Base-by-base conservation (phyloP, 1,140 invertebrate genomes). In the Dendrolimus kikuchii region DNA sequence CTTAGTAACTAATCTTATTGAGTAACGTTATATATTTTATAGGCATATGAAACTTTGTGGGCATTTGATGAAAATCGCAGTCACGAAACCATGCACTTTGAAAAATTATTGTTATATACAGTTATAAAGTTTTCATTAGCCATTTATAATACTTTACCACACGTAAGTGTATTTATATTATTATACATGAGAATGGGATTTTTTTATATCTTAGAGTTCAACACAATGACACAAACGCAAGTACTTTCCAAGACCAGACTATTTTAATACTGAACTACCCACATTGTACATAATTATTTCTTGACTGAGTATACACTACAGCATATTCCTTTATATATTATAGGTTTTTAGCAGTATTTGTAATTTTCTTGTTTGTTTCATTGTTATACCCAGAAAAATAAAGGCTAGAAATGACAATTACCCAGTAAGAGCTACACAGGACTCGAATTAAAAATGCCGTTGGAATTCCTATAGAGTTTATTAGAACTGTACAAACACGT, bases 31-130 rank as follows among this genome's bases (percentile, higher is more conserved):
- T n/a, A n/a, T n/a, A 53, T 47, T 55, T 60, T 56, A 60, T 48
- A n/a, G 51, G 38, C 23, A 7, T 46, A 53, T 55, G 46, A 53
- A 59, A 47, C 43, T 38, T 43, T 43, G 45, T 51, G 45, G 36
- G 38, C 9, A 38, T 9, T 44, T 44, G 8, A 10, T n/a, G n/a
- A n/a, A n/a, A n/a, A n/a, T n/a, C n/a, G n/a, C n/a, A n/a, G n/a
- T n/a, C n/a, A n/a, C n/a, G n/a, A n/a, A n/a, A n/a, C n/a, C n/a
- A n/a, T n/a, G n/a, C n/a, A n/a, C n/a, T n/a, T n/a, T n/a, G n/a
- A n/a, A n/a, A n/a, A n/a, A n/a, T n/a, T n/a, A n/a, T n/a, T 10
- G 48, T 49, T 49, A 49, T 46, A 36, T 46, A 46, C 9, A 36
- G 38, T 46, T 46, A 7, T 8, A 10, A 36, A 46, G 23, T 10